Evolutionary conservation across 2,888 invertebrate species (phyloP), one percentile per base, ranked within the genome.

Genomic region (Drosophila neutralis): DNA sequence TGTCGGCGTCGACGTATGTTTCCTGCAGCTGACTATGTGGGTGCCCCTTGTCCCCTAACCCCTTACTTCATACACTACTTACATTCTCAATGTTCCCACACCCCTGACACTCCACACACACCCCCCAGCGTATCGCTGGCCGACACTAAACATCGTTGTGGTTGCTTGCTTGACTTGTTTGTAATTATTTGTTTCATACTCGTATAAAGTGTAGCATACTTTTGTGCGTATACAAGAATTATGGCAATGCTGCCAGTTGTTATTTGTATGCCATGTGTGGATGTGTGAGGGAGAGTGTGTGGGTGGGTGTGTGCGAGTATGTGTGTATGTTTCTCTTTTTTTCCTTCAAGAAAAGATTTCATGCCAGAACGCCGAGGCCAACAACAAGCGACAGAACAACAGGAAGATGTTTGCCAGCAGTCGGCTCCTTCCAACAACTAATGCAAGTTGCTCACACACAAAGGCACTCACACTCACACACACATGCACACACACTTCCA

Each of bases 111-210:
- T 24, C 13, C 15, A 11, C 8, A 7, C 27, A 7, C 27, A 3
- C 31, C 5, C 29, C 29, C 6, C 18, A 18, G 31, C 29, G 11
- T 11, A 10, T 29, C 40, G 21, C 36, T 31, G 10, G 18, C 36
- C 27, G 38, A 64, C 56, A 61, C 54, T 73, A 49, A 65, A 76
- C 61, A 69, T 71, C 52, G 52, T 70, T 73, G 73, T 53, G 70
- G 82, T 66, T 73, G 64, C 78, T 78, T 87, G 83, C 85, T 83
- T 85, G 84, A 87, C 85, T 85, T 87, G 85, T 79, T 85, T 80
- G 88, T 86, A 85, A 85, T 85, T 85, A 85, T 85, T 85, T 85
- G 85, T 85, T 85, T 83, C 86, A 73, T 77, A 66, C 78, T 76
- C 69, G 66, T 57, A 80, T 80, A 82, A 78, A 87, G 83, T 83